Base-by-base conservation (phyloP, 1,140 invertebrate genomes). In the Drosophila kikkawai region DNA sequence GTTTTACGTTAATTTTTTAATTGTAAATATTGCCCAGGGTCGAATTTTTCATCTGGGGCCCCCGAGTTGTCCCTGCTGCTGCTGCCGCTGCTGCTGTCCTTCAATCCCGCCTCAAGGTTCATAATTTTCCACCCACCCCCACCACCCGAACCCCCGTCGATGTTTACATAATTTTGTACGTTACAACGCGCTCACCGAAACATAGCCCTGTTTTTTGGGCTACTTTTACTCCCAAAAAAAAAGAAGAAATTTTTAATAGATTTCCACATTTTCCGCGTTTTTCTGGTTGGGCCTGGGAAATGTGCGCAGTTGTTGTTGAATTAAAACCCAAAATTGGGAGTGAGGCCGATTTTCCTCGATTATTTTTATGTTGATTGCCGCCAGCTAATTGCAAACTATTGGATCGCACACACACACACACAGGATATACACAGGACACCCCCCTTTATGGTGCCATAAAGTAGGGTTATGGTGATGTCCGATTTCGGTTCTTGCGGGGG, bases 1-100 rank as follows among this genome's bases (percentile, higher is more conserved):
- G 86, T 85, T 90, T 85, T 90, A 90, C 85, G 85, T 90, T 90
- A 90, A 90, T 90, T 88, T 90, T 90, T 90, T 90, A 90, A 90
- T 90, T 90, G 85, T 90, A 90, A 90, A 90, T 90, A 90, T 90
- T 90, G 85, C 85, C 85, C 67, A 68, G 85, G 85, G 85, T 90
- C 82, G 85, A 77, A 90, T 90, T 90, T 90, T 90, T 90, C 85
- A 90, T 90, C 75, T 85, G 85, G 85, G 34, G 53, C 42, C 53
- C 70, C 32, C 47, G 37, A 51, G 67, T 73, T 71, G 69, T 71
- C 44, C 51, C 66, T 58, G 36, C 50, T 47, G 39, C 50, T 17
- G 42, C 47, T 13, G 17, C 37, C 56, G 22, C 26, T 37, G 34
- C 44, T 39, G 44, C 37, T 48, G 50, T 41, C 41, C 64, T 68